Base-by-base conservation (phyloP, 2,888 invertebrate species). In the Machimus atricapillus region DNA sequence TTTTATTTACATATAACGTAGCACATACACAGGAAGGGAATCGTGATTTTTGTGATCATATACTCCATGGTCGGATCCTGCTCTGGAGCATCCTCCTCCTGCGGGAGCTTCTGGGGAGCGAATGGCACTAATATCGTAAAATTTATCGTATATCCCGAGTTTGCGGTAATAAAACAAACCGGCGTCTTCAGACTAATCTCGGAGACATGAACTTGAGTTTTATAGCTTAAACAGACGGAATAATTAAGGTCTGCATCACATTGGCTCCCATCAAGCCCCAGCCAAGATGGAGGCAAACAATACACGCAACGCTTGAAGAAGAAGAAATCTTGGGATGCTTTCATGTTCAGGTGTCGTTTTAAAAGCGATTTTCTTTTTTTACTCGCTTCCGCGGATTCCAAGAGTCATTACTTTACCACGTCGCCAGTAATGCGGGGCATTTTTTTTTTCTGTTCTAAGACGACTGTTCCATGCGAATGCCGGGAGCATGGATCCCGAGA, bases 131-230 rank as follows among this genome's bases (percentile, higher is more conserved):
- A 82, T 82, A 82, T 82, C 82, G 82, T 82, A 82, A 82, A 82
- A 66, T 52, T 58, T 82, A 82, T 66, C 82, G 82, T 82, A 82
- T 37, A 82, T 37, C 52, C 58, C 82, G 58, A 82, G 58, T 82
- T 82, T 82, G 82, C 66, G 82, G 82, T 82, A 58, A 82, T 82
- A 82, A 82, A 82, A 40, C 82, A 82, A 82, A 82, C 82, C 82
- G 82, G 82, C 82, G 82, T 82, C 82, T 82, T 52, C 82, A 82
- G 82, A 82, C 82, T 82, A 82, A 82, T 82, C 82, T 66, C 37
- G 66, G 82, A 82, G 82, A 82, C 82, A 82, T 82, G 82, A 82
- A 82, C 82, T 82, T 82, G 82, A 58, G 82, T 82, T 82, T 82
- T 82, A 82, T 82, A 58, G 31, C 66, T 82, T 66, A 82, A 82